Evolutionary conservation across 2,113 vertebrate species (phyloP).

Genomic region (Mystacornis crossleyi): DNA sequence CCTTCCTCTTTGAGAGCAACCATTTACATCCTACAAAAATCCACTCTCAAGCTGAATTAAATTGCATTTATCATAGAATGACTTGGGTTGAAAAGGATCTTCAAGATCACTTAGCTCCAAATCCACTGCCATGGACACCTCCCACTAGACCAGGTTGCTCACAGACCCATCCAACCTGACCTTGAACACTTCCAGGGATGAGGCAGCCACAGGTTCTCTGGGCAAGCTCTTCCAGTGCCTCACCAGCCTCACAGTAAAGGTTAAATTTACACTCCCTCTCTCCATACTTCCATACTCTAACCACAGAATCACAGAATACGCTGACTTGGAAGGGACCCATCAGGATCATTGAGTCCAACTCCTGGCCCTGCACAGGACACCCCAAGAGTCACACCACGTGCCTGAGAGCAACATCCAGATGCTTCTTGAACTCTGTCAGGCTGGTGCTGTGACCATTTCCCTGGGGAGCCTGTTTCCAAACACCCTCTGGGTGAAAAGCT

Average conservation of each 20-base stretch:
- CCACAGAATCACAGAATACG: accelerated
- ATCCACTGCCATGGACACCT: accelerated
- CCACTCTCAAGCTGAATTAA: neutral
- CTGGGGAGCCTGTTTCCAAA: neutral
- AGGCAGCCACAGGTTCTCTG: neutral
- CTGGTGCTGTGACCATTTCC: neutral
- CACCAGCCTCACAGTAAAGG: neutral
- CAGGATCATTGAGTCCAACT: neutral
- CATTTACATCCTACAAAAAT: neutral
- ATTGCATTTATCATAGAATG: neutral
- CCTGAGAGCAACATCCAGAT: neutral
- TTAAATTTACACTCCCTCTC: neutral
- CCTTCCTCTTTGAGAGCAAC: neutral
- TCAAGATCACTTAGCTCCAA: neutral
- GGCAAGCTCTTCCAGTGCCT: neutral
- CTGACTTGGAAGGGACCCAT: neutral
- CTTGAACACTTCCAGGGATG: neutral
- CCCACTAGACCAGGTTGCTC: neutral
- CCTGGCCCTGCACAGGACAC: neutral
- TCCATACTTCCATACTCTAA: neutral
- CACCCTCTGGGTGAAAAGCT: neutral
- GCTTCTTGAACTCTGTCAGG: neutral
- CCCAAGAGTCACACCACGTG: neutral
- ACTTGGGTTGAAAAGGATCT: neutral
- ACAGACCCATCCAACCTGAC: neutral